Evolutionary conservation across 2,113 vertebrate genomes (phyloP), one percentile per base, ranked within the genome.

Genomic region (Sardina pilchardus): DNA sequence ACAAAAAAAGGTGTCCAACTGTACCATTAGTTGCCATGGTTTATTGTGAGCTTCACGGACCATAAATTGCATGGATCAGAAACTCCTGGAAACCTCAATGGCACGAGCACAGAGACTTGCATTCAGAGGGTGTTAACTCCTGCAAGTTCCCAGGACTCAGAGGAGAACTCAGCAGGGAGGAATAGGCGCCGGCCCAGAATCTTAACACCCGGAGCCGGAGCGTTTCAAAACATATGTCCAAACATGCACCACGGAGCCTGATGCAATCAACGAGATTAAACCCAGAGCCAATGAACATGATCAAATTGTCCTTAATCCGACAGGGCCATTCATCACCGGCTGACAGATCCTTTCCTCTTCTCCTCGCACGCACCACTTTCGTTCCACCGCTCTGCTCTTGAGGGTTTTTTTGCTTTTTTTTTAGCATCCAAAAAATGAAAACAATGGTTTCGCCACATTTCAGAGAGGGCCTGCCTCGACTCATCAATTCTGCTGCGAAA

Each of bases 291-390:
- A 91, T 85, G 91, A 93, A 93, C 92, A 92, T 91, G 91, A 94
- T 94, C 91, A 94, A 91, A 93, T 89, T 90, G 90, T 92, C 88
- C 85, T 88, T 91, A 92, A 92, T 92, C 88, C 93, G 94, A 95
- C 93, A 93, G 91, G 84, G 91, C 90, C 93, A 93, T 95, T 93
- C 90, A 94, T 95, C 94, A 94, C 50, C 83, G 88, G 81, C 6
- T 88, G 91, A 87, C 90, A 89, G 89, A 89, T 89, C 75, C 82
- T 83, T 91, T 88, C 63, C 89, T 75, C 87, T 90, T 82, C 86
- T 53, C 42, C 89, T 85, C 53, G 50, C 83, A 85, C 50, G n/a
- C 87, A 85, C 91, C 89, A 59, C 89, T 88, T 91, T 91, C 90
- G 90, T 87, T 92, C 88, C 84, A 88, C 85, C 86, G 91, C 81